phyloP scores from a whole-genome alignment of 1,140 invertebrate species.

The Psix sp. region DNA sequence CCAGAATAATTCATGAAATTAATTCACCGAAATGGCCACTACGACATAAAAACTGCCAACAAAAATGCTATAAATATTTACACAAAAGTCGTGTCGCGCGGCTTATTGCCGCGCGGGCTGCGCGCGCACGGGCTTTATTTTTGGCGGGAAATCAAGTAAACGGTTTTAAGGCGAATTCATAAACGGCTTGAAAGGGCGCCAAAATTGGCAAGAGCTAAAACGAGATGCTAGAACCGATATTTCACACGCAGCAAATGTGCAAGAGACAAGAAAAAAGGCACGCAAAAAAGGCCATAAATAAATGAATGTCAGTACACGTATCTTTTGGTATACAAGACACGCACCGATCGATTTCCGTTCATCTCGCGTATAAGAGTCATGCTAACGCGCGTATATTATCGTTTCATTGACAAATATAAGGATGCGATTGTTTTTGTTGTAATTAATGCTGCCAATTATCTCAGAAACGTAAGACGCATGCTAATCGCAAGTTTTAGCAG shows the following conservation, averaged over 20 bases:
- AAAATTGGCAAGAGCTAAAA: slow-evolving; percentile 46
- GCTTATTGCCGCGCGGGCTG: slow-evolving; percentile 1
- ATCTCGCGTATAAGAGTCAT: slow-evolving; percentile 40
- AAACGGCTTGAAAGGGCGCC: slow-evolving; percentile 47
- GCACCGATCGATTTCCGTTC: slow-evolving; percentile 27
- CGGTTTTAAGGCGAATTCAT: slow-evolving; percentile 31
- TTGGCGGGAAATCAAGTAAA: slow-evolving; percentile 31
- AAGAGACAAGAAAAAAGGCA: slow-evolving; percentile 3
- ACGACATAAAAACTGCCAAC: slow-evolving; percentile 10
- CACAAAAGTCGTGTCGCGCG: slow-evolving; percentile 2
- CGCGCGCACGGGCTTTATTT: slow-evolving; percentile 28
- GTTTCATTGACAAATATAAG: slow-evolving; percentile 51
- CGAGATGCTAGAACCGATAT: slow-evolving; percentile 28
- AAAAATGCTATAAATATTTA: slow-evolving; percentile 31
- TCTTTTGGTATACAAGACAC: slow-evolving; percentile 30
- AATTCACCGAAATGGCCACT: slow-evolving; percentile 24
- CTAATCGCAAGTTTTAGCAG: slow-evolving; percentile 15
- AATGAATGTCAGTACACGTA: slow-evolving; percentile 24
- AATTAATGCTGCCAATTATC: slow-evolving; percentile 43
- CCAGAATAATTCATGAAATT: slow-evolving; percentile 44
- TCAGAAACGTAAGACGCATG: slow-evolving; percentile 16
- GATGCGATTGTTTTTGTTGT: slow-evolving; percentile 40
- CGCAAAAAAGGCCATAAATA: slow-evolving; percentile 10
- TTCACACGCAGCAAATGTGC: slow-evolving; percentile 32
- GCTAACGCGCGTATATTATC: slow-evolving; percentile 32